A percentile compares a stretch with the other conserved stretches of the same genome.
phyloP scores from a whole-genome alignment of 2,113 vertebrate species.

The Neofelis nebulosa region DNA sequence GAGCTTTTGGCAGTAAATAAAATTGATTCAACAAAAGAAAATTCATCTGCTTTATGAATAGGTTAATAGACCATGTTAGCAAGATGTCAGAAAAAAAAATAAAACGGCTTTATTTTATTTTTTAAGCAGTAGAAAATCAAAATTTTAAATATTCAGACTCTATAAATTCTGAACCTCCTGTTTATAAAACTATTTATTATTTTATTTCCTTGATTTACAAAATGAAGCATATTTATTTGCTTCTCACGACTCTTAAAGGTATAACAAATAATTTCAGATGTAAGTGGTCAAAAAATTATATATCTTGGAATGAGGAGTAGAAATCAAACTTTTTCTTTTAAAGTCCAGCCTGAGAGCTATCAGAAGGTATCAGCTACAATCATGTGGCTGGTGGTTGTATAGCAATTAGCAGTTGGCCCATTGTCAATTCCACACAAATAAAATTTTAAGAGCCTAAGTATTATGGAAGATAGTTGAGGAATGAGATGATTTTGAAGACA shows the following conservation, averaged over 20 bases:
- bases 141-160: conserved; percentile 1
- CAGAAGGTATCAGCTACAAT: neutral
- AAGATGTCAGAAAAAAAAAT: neutral
- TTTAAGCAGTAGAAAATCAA: conserved; percentile 51
- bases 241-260: neutral
- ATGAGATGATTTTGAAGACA: neutral
- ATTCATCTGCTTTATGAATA: neutral
- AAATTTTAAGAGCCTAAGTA: neutral
- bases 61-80: neutral
- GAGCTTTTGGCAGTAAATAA: conserved; percentile 42
- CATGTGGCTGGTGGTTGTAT: neutral
- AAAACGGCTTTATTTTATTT: conserved; percentile 21
- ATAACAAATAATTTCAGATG: neutral
- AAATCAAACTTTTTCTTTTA: neutral
- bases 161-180: neutral
- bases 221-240: neutral
- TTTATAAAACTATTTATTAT: conserved; percentile 48
- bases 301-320: neutral
- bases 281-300: neutral
- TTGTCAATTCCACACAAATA: neutral
- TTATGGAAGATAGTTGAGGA: conserved; percentile 1
- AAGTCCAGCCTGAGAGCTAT: neutral
- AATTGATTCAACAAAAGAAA: conserved; percentile 47
- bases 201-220: conserved; percentile 43
- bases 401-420: neutral